Conservation (phyloP, 2,797 vertebrate species). For the Fistularia commersonii region DNA sequence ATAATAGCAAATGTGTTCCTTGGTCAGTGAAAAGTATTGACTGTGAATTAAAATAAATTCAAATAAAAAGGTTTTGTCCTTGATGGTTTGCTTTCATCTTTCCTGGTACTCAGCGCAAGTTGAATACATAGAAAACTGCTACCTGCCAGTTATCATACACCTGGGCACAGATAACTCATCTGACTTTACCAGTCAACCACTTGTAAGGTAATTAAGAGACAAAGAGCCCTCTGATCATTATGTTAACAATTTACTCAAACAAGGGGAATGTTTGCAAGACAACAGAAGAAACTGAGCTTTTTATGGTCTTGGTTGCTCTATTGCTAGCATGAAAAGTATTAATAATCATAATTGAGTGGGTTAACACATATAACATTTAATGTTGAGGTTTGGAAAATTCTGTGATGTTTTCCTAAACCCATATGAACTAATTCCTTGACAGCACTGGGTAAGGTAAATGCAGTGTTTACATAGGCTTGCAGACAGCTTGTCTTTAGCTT, state of each 20-base stretch:
- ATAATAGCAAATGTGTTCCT: no score
- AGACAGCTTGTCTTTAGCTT: conserved; percentile 61
- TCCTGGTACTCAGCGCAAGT: no score
- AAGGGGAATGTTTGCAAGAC: conserved; percentile 39
- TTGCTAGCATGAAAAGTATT: conserved; percentile 29
- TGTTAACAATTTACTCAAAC: conserved; percentile 39
- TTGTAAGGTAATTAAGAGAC: conserved; percentile 9
- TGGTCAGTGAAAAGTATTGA: no score
- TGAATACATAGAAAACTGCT: no score
- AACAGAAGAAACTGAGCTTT: conserved; percentile 37
- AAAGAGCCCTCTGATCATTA: conserved; percentile 40
- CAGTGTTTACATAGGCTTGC: conserved; percentile 56
- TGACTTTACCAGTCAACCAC: no score
- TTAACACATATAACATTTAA: conserved; percentile 49
- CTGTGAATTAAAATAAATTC: no score
- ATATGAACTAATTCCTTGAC: conserved; percentile 47
- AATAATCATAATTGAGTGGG: conserved; percentile 53
- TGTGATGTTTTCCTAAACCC: conserved; percentile 51
- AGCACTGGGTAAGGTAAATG: conserved; percentile 42
- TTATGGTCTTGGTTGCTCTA: conserved; percentile 37
- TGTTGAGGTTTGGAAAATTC: conserved; percentile 52
- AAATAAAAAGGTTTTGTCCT: no score
- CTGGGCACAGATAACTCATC: neutral
- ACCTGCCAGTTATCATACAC: no score
- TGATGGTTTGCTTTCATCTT: no score